Percentiles rank a stretch among this genome's conserved stretches.
Conservation (phyloP, 2,888 invertebrate species). For the Nomada fucata region DNA sequence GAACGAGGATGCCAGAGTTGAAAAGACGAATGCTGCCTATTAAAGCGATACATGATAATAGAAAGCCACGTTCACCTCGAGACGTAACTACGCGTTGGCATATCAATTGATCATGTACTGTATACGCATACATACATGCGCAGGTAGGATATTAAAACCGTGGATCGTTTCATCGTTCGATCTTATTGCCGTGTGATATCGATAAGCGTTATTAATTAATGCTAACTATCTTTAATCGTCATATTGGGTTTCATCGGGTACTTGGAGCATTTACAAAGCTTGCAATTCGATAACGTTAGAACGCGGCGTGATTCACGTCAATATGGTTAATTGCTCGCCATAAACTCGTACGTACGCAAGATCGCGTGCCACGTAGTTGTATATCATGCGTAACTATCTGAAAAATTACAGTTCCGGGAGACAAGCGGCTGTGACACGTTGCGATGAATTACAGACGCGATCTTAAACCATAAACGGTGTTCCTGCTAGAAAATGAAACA, state of each 20-base stretch:
- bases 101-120: conserved; percentile 37
- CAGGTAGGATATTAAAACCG: conserved; percentile 45
- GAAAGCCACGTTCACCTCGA: conserved; percentile 5
- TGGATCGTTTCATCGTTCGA: conserved; percentile 20
- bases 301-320: conserved; percentile 37
- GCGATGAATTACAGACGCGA: conserved; percentile 14
- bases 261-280: conserved; percentile 44
- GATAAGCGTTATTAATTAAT: conserved; percentile 60
- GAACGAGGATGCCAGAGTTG: not conserved
- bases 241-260: conserved; percentile 50
- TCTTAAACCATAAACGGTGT: too few species aligned
- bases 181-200: conserved; percentile 44
- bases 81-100: conserved; percentile 22
- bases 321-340: conserved; percentile 13
- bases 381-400: conserved; percentile 40
- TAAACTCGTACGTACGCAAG: conserved; percentile 21
- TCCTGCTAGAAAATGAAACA: too few species aligned
- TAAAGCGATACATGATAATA: conserved; percentile 29
- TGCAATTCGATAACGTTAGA: conserved; percentile 48
- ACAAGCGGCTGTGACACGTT: conserved; percentile 38
- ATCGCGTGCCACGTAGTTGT: conserved; percentile 38
- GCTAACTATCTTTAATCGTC: conserved; percentile 56
- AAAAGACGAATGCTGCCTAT: conserved; percentile 6
- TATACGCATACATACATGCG: not conserved
- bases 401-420: conserved; percentile 49